phyloP scores from a whole-genome alignment of 2,888 invertebrate genomes.

The Phalangium opilio region DNA sequence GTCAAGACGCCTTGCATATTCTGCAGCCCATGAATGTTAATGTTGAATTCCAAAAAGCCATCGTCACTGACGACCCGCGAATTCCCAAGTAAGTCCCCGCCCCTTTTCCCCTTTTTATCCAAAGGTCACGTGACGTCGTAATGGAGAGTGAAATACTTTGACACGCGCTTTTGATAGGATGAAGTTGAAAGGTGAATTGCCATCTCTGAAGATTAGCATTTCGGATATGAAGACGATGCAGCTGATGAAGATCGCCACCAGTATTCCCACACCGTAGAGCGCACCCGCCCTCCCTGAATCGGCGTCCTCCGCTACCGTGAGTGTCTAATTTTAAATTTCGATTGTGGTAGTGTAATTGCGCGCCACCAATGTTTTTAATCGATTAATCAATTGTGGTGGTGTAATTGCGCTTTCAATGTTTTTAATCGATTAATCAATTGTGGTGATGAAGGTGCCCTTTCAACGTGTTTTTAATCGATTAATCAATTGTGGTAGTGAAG shows the following conservation, averaged over 20 bases:
- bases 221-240: constrained; percentile 37
- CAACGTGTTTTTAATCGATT: too few relatives aligned
- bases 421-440: too few relatives aligned
- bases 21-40: constrained; percentile 39
- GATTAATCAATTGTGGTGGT: too few relatives aligned
- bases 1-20: constrained; percentile 28
- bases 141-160: too few relatives aligned
- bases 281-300: constrained; percentile 1
- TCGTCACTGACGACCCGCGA: constrained; percentile 77
- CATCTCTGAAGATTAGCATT: constrained; percentile 35
- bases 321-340: too few relatives aligned
- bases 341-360: too few relatives aligned
- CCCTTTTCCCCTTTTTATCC: too few relatives aligned
- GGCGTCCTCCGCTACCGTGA: constrained; percentile 4
- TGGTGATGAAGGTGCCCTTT: too few relatives aligned
- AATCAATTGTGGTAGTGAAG: too few relatives aligned
- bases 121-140: too few relatives aligned
- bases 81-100: constrained; percentile 66
- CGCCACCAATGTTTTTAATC: too few relatives aligned
- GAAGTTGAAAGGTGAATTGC: constrained; percentile 46
- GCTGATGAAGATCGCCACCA: constrained; percentile 34
- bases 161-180: constrained; percentile 36
- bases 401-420: too few relatives aligned
- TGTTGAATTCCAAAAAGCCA: constrained; percentile 65
- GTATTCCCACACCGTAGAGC: constrained; percentile 38